Base-by-base conservation (phyloP, 1,140 invertebrate species). In the Hyles vespertilio region DNA sequence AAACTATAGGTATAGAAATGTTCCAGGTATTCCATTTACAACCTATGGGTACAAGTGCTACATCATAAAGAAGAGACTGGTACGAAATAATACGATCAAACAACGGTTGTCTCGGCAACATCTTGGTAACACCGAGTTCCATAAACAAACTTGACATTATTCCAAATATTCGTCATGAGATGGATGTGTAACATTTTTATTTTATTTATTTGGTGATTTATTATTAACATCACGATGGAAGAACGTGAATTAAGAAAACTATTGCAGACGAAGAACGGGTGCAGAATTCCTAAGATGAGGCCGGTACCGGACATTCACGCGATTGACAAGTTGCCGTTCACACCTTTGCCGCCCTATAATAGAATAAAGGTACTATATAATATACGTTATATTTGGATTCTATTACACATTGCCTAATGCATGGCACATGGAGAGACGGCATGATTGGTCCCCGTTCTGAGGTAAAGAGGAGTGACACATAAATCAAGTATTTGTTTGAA, bases 241-340 rank as follows among this genome's bases (percentile, higher is more conserved):
- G 86, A 89, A 52, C 81, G 81, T 45, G 82, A 87, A 32, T 47
- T 89, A 44, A 73, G 84, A 33, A 86, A 83, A 53, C 59, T 89
- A 5, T 63, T 87, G 36, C 74, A 77, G 54, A 87, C 84, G 7
- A 87, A 87, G 63, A 87, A 87, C 76, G 86, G 86, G 40, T 89
- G 86, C 55, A 65, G 81, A 45, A 71, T 89, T 34, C 87, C 85
- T 3, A 63, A 75, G 32, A 79, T 89, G 81, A 58, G 66, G 47
- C 84, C 88, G 1, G 74, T 89, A 56, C 89, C 89, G 2, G 82
- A 90, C 67, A 70, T 82, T 10, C 77, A 77, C 44, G 69, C 79
- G 69, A 80, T 90, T 69, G 75, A 86, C 34, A 82, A 87, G 57
- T 56, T 90, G 34, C 84, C 87, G 3, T 87, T 90, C 59, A 77